Percentiles rank a stretch among this genome's conserved stretches.
phyloP scores from a whole-genome alignment of 1,140 invertebrate genomes.

The Cepaea nemoralis region DNA sequence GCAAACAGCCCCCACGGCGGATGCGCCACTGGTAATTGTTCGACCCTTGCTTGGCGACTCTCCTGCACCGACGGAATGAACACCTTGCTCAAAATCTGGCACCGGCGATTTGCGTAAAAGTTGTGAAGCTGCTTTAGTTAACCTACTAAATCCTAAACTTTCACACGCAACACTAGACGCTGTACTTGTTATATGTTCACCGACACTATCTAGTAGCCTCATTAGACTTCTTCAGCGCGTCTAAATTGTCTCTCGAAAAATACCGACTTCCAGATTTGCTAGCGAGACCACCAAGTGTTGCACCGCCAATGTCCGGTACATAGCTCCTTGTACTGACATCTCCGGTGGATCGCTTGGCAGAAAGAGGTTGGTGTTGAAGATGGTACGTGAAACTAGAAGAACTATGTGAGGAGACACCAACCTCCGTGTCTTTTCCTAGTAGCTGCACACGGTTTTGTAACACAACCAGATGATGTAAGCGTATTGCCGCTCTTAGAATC shows the following conservation, averaged over 20 bases:
- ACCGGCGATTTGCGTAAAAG: conserved; percentile 8
- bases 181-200: background rate
- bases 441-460: background rate
- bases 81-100: background rate
- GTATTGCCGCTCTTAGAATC: background rate
- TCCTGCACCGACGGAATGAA: background rate
- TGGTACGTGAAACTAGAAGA: background rate
- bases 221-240: background rate
- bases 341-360: background rate
- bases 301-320: background rate
- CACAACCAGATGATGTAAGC: background rate
- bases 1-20: no score
- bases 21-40: background rate
- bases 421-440: background rate
- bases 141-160: background rate
- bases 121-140: background rate
- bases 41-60: background rate
- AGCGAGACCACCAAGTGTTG: background rate
- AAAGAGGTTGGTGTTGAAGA: conserved; percentile 6
- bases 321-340: background rate
- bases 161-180: background rate
- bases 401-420: no score
- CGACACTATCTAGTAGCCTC: background rate
- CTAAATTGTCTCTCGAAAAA: background rate
- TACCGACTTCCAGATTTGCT: background rate